Evolutionary conservation across 2,797 vertebrate genomes (phyloP).

Genomic region (Rhynchotus rufescens): DNA sequence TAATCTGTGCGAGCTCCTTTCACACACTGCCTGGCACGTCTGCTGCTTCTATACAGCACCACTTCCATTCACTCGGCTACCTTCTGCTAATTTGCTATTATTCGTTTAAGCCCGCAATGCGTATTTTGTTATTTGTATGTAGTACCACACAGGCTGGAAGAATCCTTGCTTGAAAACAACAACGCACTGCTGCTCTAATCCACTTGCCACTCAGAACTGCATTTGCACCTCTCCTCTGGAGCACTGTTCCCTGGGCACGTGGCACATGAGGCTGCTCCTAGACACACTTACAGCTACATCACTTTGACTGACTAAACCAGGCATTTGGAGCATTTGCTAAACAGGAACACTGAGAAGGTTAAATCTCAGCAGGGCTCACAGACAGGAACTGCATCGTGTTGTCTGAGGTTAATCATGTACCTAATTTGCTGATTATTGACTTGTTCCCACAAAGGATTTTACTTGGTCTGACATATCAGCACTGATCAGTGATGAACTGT

Average conservation of each 20-base stretch:
- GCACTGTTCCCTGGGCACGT: neutral
- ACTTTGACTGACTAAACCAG: slow-evolving; percentile 76
- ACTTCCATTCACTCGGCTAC: neutral
- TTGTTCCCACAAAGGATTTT: slow-evolving; percentile 79
- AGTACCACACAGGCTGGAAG: neutral
- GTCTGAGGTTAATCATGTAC: slow-evolving; percentile 83
- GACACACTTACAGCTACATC: slow-evolving; percentile 55
- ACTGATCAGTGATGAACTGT: slow-evolving; percentile 78
- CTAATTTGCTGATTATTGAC: slow-evolving; percentile 86
- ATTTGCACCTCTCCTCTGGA: neutral
- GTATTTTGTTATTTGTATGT: neutral
- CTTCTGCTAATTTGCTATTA: neutral
- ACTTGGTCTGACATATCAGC: slow-evolving; percentile 77
- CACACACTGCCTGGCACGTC: slow-evolving; percentile 17
- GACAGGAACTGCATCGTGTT: slow-evolving; percentile 75
- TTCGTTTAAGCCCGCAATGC: neutral
- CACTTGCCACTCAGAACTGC: neutral
- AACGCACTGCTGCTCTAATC: neutral
- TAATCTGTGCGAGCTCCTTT: slow-evolving; percentile 19
- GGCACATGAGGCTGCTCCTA: neutral
- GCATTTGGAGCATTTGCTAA: slow-evolving; percentile 81
- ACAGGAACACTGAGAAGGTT: slow-evolving; percentile 74
- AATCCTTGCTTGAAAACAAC: neutral
- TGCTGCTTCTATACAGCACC: neutral
- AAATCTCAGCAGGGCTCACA: slow-evolving; percentile 79